Percentiles rank a stretch among this genome's conserved stretches.
These are phyloP conservation scores for Acronicta psi DNA, from an alignment of 2,888 invertebrate species.

Conservation along the genomic window DNA sequence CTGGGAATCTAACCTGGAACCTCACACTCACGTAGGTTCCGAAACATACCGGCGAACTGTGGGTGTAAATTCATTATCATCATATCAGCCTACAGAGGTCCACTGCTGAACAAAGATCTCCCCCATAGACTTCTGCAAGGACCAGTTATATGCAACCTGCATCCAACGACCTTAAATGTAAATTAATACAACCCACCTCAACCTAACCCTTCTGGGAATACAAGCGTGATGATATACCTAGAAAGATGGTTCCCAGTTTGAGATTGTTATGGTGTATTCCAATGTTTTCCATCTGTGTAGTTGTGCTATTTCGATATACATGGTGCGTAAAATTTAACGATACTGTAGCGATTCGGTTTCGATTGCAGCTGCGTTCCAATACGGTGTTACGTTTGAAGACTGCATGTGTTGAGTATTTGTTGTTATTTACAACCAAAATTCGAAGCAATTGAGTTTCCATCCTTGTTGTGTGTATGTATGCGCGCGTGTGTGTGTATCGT, in stretches of 20 bases:
- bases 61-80: too few relatives aligned
- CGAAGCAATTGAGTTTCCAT: not conserved
- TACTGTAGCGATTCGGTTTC: constrained; percentile 14
- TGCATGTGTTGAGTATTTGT: constrained; percentile 8
- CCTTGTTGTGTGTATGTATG: not conserved
- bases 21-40: too few relatives aligned
- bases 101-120: too few relatives aligned
- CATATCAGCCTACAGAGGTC: too few relatives aligned
- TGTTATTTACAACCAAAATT: not conserved
- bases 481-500: too few relatives aligned
- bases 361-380: constrained; percentile 34
- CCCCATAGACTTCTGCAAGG: too few relatives aligned
- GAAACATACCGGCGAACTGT: too few relatives aligned
- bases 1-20: too few relatives aligned
- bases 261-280: constrained; percentile 6
- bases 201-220: too few relatives aligned
- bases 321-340: constrained; percentile 43
- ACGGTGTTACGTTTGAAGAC: constrained; percentile 24
- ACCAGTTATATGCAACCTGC: too few relatives aligned
- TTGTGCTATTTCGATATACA: constrained; percentile 23
- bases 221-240: not conserved
- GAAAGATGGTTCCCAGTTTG: not conserved
- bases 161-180: too few relatives aligned
- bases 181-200: too few relatives aligned
- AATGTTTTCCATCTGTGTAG: constrained; percentile 22